A percentile compares a stretch with the other conserved stretches of the same genome.
Evolutionary conservation across 2,113 vertebrate genomes (phyloP).

Genomic region (Paralichthys olivaceus): DNA sequence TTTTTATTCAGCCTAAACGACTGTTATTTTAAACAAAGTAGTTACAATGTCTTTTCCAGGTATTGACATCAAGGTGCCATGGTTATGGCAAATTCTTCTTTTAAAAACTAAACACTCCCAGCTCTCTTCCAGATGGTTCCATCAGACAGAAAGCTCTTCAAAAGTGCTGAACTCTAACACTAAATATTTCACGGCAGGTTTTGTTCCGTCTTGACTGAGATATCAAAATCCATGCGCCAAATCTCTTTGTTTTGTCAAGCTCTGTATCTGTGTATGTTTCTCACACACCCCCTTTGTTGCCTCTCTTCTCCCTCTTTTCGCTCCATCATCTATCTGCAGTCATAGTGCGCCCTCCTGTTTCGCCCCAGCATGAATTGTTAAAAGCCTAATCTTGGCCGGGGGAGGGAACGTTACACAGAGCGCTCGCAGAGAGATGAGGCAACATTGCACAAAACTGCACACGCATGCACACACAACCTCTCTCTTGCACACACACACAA

Average conservation of each 20-base stretch:
- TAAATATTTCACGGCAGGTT: slow-evolving; percentile 41
- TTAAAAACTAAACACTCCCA: no score
- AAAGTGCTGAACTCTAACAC: neutral
- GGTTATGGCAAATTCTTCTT: neutral
- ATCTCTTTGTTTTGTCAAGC: slow-evolving; percentile 41
- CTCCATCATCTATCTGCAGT: slow-evolving; percentile 25
- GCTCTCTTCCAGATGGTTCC: no score
- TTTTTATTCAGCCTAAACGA: no score
- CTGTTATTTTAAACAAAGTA: no score
- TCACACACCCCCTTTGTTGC: slow-evolving; percentile 24
- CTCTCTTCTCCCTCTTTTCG: slow-evolving; percentile 9
- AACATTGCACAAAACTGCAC: neutral
- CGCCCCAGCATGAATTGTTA: slow-evolving; percentile 43
- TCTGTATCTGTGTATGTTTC: slow-evolving; percentile 25
- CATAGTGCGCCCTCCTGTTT: slow-evolving; percentile 38
- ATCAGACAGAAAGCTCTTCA: slow-evolving; percentile 9
- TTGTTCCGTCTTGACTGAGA: slow-evolving; percentile 20
- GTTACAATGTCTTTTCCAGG: neutral
- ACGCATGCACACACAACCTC: neutral
- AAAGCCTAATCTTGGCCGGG: slow-evolving; percentile 40
- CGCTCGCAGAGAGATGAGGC: slow-evolving; percentile 15
- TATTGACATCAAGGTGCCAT: slow-evolving; percentile 1
- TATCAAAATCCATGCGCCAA: slow-evolving; percentile 40
- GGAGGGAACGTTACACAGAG: slow-evolving; percentile 29
- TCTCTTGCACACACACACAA: neutral